Evolutionary conservation across 37 sponge, comb jelly and placozoan genomes (phyloP).

Genomic region (Dysidea cf. avara): DNA sequence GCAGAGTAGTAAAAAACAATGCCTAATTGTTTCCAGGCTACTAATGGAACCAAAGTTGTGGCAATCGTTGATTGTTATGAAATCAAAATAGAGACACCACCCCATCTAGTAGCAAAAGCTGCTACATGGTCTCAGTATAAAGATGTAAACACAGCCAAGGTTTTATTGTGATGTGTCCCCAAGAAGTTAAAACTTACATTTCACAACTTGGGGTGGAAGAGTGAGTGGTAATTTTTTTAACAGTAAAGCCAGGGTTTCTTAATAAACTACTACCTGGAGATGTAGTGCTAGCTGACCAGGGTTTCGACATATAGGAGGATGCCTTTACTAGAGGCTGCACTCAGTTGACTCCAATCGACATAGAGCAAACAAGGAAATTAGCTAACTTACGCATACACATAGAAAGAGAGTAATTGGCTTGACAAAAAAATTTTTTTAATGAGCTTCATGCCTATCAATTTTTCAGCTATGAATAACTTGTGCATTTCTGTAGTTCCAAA

Average conservation of each 20-base stretch:
- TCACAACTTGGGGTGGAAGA: constrained; percentile 58
- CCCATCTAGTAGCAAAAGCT: no score
- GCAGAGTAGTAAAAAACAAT: no score
- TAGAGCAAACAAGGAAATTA: constrained; percentile 41
- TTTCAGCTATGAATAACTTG: constrained; percentile 50
- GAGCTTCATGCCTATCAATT: no score
- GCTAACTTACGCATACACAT: constrained; percentile 50
- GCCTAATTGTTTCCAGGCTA: no score
- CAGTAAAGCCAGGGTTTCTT: constrained; percentile 41
- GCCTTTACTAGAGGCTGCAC: constrained; percentile 36
- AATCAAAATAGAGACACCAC: no score
- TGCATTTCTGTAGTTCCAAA: constrained; percentile 33
- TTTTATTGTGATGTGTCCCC: no score
- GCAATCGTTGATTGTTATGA: no score
- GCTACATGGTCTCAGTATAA: no score
- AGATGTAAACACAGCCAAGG: no score
- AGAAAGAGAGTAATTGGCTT: constrained; percentile 51
- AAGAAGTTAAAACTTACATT: no score
- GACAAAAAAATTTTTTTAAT: no score
- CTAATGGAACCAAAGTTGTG: no score
- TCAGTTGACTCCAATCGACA: constrained; percentile 31
- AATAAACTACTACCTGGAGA: constrained; percentile 17
- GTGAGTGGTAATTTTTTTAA: constrained; percentile 44
- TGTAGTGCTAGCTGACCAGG: constrained; percentile 32
- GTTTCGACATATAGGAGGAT: constrained; percentile 31